Evolutionary conservation across 2,113 vertebrate genomes (phyloP).

Genomic region (Pollimyrus isidori): DNA sequence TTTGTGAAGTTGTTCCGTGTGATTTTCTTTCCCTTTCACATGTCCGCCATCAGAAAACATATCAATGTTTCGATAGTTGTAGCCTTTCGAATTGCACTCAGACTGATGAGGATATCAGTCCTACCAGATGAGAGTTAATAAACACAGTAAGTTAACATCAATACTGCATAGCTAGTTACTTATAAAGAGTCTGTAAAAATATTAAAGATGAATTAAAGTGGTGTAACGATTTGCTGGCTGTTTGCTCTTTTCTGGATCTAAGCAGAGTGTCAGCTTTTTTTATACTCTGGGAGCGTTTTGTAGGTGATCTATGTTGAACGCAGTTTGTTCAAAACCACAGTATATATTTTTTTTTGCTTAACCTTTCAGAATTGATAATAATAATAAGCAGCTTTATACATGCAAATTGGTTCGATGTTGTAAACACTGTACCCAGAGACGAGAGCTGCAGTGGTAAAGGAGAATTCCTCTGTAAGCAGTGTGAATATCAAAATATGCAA

Average conservation of each 20-base stretch:
- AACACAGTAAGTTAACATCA: background rate
- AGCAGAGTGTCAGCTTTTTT: background rate
- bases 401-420: background rate
- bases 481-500: background rate
- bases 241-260: background rate
- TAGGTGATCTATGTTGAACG: background rate
- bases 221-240: background rate
- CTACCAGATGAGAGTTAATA: background rate
- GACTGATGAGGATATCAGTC: background rate
- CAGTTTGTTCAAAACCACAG: background rate
- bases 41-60: background rate
- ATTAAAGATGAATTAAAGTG: background rate
- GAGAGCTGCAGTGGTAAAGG: background rate
- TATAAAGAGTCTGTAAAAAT: background rate
- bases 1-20: background rate
- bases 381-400: background rate
- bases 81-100: background rate
- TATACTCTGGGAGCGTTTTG: background rate
- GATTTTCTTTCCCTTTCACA: background rate
- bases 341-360: background rate
- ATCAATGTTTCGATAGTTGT: background rate
- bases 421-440: background rate
- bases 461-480: background rate
- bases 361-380: background rate
- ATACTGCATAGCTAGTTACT: background rate